phyloP scores from a whole-genome alignment of 2,888 invertebrate species.

The Morinoia aosen region DNA sequence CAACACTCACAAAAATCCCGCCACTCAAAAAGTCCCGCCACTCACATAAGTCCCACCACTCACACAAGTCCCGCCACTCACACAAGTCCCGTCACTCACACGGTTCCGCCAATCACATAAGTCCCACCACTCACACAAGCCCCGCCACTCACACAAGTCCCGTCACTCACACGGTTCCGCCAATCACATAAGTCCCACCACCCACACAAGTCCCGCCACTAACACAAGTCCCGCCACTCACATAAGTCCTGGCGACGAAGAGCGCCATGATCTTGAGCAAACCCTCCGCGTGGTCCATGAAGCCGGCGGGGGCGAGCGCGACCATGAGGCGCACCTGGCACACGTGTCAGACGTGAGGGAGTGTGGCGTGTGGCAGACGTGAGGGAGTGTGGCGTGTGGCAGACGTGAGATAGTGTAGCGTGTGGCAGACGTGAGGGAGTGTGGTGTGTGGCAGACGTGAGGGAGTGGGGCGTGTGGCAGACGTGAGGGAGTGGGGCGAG shows the following conservation, averaged over 20 bases:
- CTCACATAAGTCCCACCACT: too few relatives aligned
- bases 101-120: too few relatives aligned
- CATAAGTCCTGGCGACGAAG: constrained; percentile 77
- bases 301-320: constrained; percentile 75
- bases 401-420: not conserved
- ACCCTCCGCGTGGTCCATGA: constrained; percentile 78
- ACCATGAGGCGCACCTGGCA: constrained; percentile 68
- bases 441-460: too few relatives aligned
- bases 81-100: too few relatives aligned
- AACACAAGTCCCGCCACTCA: constrained; percentile 68
- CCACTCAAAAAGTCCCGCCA: too few relatives aligned
- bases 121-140: not conserved
- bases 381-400: too few relatives aligned
- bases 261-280: constrained; percentile 80
- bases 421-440: not conserved
- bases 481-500: too few relatives aligned
- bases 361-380: not conserved
- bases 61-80: too few relatives aligned
- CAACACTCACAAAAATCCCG: too few relatives aligned
- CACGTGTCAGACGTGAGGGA: too few relatives aligned
- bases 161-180: not conserved
- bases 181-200: not conserved
- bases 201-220: not conserved
- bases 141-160: not conserved
- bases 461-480: not conserved